These are phyloP conservation scores for Polydrusus tereticollis DNA, from an alignment of 2,888 invertebrate genomes.

Conservation along the genomic window DNA sequence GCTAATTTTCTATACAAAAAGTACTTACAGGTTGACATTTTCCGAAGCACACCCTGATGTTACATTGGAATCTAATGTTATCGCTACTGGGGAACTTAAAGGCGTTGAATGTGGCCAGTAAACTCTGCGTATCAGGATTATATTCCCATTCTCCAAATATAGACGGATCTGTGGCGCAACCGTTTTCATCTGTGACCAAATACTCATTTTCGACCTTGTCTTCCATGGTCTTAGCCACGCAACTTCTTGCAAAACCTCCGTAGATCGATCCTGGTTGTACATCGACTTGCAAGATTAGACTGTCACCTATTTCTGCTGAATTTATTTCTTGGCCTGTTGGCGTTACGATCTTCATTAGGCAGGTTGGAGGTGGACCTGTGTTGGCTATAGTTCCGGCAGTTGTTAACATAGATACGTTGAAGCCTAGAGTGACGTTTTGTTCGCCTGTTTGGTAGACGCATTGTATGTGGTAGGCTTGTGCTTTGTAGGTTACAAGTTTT, in stretches of 20 bases:
- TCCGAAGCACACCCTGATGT: slow-evolving; percentile 94
- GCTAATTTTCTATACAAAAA: no score
- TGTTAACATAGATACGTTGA: slow-evolving; percentile 95
- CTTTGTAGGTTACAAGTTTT: slow-evolving; percentile 92
- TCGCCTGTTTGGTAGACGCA: slow-evolving; percentile 96
- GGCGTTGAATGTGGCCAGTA: slow-evolving; percentile 91
- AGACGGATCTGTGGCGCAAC: slow-evolving; percentile 92
- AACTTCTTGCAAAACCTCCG: slow-evolving; percentile 93
- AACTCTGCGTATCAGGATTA: slow-evolving; percentile 85
- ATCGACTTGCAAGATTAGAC: slow-evolving; percentile 76
- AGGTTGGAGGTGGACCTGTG: slow-evolving; percentile 93
- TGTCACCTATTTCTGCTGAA: slow-evolving; percentile 93
- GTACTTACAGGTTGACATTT: slow-evolving; percentile 90
- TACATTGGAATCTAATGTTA: slow-evolving; percentile 95
- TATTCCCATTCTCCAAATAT: slow-evolving; percentile 96
- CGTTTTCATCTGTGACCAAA: slow-evolving; percentile 92
- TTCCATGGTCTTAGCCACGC: slow-evolving; percentile 93
- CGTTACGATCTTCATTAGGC: slow-evolving; percentile 92
- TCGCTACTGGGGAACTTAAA: slow-evolving; percentile 96
- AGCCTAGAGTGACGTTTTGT: slow-evolving; percentile 91
- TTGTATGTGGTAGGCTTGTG: slow-evolving; percentile 96
- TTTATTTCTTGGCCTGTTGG: slow-evolving; percentile 89
- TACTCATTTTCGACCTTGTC: slow-evolving; percentile 91
- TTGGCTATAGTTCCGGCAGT: slow-evolving; percentile 96
- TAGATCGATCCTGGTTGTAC: slow-evolving; percentile 78